Evolutionary conservation across 1,140 invertebrate genomes (phyloP).

Genomic region (Ips typographus): DNA sequence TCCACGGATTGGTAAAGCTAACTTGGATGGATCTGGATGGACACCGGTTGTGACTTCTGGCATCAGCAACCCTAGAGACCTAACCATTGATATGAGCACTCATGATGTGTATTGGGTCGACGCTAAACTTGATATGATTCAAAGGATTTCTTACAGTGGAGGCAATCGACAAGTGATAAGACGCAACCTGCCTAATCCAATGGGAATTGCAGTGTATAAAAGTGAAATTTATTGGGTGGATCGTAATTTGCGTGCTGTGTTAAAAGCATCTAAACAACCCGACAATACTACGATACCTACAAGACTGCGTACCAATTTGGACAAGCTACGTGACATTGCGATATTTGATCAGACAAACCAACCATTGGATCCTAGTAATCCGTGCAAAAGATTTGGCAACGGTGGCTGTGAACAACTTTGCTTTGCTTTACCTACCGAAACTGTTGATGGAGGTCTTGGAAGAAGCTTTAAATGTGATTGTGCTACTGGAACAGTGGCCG

Average conservation of each 20-base stretch:
- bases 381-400: constrained; percentile 72
- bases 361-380: constrained; percentile 76
- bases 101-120: constrained; percentile 99
- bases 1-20: constrained; percentile 88
- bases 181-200: constrained; percentile 89
- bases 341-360: constrained; percentile 89
- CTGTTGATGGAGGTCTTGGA: constrained; percentile 43
- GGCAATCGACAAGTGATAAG: constrained; percentile 76
- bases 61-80: constrained; percentile 86
- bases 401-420: constrained; percentile 93
- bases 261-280: constrained; percentile 77
- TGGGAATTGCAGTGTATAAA: constrained; percentile 86
- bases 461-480: constrained; percentile 75
- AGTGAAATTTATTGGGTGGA: constrained; percentile 95
- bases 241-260: constrained; percentile 85
- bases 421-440: constrained; percentile 79
- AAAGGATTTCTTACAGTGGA: constrained; percentile 81
- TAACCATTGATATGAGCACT: constrained; percentile 91
- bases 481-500: constrained; percentile 75
- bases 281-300: constrained; percentile 68
- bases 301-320: constrained; percentile 77
- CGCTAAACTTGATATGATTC: constrained; percentile 88
- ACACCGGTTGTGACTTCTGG: constrained; percentile 84
- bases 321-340: constrained; percentile 82
- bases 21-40: constrained; percentile 88